Conservation (phyloP, 2,113 vertebrate species). For the Oplegnathus fasciatus region DNA sequence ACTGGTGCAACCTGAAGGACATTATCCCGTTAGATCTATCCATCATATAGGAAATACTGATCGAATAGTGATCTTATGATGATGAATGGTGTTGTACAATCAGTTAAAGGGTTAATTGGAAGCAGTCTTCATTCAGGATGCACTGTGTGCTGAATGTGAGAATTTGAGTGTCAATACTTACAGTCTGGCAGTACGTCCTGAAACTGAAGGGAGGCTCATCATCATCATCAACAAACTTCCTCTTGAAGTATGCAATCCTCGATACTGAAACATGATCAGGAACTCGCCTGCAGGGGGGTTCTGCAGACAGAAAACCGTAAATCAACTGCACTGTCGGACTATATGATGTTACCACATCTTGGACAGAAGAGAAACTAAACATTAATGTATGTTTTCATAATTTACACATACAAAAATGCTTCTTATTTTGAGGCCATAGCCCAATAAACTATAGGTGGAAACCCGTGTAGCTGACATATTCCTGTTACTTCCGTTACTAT, state of each 20-base stretch:
- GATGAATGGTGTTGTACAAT: not conserved
- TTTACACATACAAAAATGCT: not conserved
- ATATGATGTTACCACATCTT: not conserved
- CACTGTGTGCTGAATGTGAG: not conserved
- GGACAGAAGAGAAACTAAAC: not conserved
- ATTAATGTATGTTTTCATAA: not conserved
- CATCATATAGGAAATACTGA: not conserved
- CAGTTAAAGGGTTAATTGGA: not conserved
- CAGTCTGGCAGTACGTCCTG: slow-evolving; percentile 93
- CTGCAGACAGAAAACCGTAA: slow-evolving; percentile 72
- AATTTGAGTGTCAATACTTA: slow-evolving; percentile 79
- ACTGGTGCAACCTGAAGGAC: slow-evolving; percentile 88
- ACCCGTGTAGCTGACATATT: too few species aligned
- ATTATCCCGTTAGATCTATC: not conserved
- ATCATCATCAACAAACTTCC: slow-evolving; percentile 96
- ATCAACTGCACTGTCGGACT: not conserved
- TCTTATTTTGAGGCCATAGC: not conserved
- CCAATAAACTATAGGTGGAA: not conserved
- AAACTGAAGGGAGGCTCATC: slow-evolving; percentile 91
- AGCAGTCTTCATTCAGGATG: not conserved
- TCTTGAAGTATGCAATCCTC: slow-evolving; percentile 96
- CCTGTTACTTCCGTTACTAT: too few species aligned
- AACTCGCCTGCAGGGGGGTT: slow-evolving; percentile 89
- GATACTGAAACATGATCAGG: slow-evolving; percentile 91
- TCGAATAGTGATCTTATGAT: not conserved